phyloP scores from a whole-genome alignment of 64 coral and sea anemone species.

The Pocillopora damicornis region DNA sequence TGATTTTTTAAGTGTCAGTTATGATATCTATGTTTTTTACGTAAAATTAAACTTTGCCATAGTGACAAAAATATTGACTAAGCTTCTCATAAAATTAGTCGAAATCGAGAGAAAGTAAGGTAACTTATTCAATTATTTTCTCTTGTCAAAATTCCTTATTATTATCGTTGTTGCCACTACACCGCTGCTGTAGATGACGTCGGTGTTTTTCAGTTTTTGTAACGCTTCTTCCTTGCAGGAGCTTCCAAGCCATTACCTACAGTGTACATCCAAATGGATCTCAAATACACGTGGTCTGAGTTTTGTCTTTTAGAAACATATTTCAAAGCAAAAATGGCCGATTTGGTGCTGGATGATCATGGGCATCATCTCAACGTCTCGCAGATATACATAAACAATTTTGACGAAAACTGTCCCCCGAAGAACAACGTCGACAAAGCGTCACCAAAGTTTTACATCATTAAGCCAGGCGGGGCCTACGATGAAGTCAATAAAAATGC shows the following conservation, averaged over 20 bases:
- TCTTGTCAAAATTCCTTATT: no score
- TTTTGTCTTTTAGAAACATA: slow-evolving; percentile 40
- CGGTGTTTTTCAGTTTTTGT: no score
- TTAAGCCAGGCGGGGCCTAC: not conserved
- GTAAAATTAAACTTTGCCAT: no score
- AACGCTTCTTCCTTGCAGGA: not conserved
- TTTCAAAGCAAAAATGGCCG: slow-evolving; percentile 26
- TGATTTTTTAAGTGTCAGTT: no score
- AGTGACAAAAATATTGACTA: no score
- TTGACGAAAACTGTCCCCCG: slow-evolving; percentile 23
- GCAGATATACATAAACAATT: slow-evolving; percentile 28
- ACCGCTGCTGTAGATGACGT: no score
- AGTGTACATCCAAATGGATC: slow-evolving; percentile 41
- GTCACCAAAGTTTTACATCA: slow-evolving; percentile 12
- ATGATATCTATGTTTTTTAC: no score
- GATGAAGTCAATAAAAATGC: slow-evolving; percentile 27
- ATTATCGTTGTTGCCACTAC: no score
- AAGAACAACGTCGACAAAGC: not conserved
- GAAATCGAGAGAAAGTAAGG: no score
- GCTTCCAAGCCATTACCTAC: slow-evolving; percentile 6
- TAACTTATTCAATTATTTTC: no score
- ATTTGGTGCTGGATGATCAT: slow-evolving; percentile 7
- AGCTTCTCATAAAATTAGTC: no score
- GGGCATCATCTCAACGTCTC: not conserved
- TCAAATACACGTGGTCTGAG: slow-evolving; percentile 40